phyloP scores from a whole-genome alignment of 1,140 invertebrate genomes.

The Pectinophora gossypiella region DNA sequence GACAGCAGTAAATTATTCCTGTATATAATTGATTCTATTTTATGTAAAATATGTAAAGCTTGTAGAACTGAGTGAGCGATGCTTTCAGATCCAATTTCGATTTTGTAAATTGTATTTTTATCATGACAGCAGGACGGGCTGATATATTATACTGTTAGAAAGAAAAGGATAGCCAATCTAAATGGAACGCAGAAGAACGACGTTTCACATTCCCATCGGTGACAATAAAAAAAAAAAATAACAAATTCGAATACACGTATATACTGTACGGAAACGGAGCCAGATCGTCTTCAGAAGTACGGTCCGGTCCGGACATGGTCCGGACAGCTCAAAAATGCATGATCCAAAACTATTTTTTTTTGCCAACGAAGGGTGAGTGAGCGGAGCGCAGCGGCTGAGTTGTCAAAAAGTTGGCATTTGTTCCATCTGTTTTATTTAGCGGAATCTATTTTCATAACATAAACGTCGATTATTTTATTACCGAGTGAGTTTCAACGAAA shows the following conservation, averaged over 20 bases:
- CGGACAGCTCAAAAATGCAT: too few relatives aligned
- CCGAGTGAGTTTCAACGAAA: not conserved
- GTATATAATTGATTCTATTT: too few relatives aligned
- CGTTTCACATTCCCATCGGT: not conserved
- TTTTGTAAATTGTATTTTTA: not conserved
- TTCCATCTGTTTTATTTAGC: constrained; percentile 58
- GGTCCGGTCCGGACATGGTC: too few relatives aligned
- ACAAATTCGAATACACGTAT: not conserved
- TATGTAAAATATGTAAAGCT: too few relatives aligned
- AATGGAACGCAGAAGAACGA: too few relatives aligned
- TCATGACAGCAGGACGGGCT: not conserved
- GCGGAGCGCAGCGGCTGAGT: not conserved
- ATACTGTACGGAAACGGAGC: too few relatives aligned
- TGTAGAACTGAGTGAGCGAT: too few relatives aligned
- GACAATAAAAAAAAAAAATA: not conserved
- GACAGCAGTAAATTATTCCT: too few relatives aligned
- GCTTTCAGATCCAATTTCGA: too few relatives aligned
- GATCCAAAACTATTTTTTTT: too few relatives aligned
- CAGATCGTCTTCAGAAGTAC: too few relatives aligned
- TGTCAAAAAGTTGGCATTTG: constrained; percentile 60
- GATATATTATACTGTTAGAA: not conserved
- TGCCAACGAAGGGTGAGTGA: too few relatives aligned
- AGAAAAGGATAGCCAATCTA: not conserved
- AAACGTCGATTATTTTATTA: not conserved
- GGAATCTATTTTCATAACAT: constrained; percentile 33